Percentiles rank a stretch among this genome's conserved stretches.
phyloP scores from a whole-genome alignment of 1,140 invertebrate species.

The Saccostrea glomerata region DNA sequence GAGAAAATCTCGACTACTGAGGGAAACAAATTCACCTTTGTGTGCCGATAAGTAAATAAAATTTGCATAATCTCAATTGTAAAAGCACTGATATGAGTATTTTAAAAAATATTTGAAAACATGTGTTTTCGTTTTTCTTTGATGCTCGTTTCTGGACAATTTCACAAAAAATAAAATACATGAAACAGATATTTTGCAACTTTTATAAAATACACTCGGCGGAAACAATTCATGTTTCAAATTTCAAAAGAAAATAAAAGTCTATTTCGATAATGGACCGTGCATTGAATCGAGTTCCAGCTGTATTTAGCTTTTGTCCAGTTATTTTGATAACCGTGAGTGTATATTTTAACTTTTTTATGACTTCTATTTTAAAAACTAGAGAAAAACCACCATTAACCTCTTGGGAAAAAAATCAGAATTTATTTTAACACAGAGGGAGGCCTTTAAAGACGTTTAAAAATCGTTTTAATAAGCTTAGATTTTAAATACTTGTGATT shows the following conservation, averaged over 20 bases:
- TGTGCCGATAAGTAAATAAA: neutral
- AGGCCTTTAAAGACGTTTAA: conserved; percentile 28
- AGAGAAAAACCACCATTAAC: neutral
- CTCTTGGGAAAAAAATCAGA: neutral
- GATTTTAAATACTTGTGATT: conserved; percentile 27
- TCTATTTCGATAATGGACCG: neutral
- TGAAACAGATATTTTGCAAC: neutral
- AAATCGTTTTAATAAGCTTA: conserved; percentile 8
- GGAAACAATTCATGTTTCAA: neutral
- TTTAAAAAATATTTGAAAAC: neutral
- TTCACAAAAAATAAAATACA: neutral
- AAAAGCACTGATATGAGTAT: neutral
- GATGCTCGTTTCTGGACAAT: conserved; percentile 13
- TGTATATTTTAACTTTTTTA: neutral
- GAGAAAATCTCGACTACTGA: neutral
- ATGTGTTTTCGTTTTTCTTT: neutral
- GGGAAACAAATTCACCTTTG: neutral
- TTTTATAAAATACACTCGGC: neutral
- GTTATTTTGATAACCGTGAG: neutral
- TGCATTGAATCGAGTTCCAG: neutral
- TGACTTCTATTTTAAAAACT: conserved; percentile 24
- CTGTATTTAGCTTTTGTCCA: neutral
- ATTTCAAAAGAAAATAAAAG: neutral
- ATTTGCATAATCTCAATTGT: neutral
- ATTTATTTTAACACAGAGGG: conserved; percentile 16